phyloP scores from a whole-genome alignment of 2,113 vertebrate genomes.

The Asarcornis scutulata region DNA sequence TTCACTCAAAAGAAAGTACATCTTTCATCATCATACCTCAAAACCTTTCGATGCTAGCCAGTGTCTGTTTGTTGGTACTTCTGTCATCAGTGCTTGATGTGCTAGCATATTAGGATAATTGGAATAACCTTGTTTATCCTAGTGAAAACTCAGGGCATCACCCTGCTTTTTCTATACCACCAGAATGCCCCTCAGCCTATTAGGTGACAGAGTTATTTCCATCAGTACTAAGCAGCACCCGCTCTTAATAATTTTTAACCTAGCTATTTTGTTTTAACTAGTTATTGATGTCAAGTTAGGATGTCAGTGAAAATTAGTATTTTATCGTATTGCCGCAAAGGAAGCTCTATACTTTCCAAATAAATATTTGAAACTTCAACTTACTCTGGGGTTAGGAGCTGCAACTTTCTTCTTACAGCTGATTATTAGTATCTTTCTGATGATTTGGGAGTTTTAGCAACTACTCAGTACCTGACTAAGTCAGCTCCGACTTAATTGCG shows the following conservation, averaged over 20 bases:
- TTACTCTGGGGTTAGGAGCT: neutral
- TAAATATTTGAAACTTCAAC: neutral
- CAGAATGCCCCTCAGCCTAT: neutral
- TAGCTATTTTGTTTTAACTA: neutral
- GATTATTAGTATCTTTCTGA: neutral
- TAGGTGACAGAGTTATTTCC: neutral
- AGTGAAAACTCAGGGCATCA: neutral
- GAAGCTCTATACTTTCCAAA: neutral
- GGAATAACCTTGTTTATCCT: neutral
- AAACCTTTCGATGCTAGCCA: neutral
- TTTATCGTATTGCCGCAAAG: neutral
- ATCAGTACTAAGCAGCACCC: neutral
- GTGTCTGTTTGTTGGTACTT: neutral
- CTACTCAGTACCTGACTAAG: neutral
- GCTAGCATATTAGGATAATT: neutral
- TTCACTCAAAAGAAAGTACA: neutral
- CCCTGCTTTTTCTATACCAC: neutral
- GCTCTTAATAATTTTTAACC: neutral
- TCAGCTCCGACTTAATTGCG: neutral
- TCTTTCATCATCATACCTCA: neutral
- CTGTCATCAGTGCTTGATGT: neutral
- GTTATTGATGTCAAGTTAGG: neutral
- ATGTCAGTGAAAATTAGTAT: neutral
- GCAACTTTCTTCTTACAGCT: neutral
- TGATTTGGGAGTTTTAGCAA: neutral